These are phyloP conservation scores for Pyrrhura leucotis DNA, from an alignment of 2,797 vertebrate genomes.

Conservation along the genomic window DNA sequence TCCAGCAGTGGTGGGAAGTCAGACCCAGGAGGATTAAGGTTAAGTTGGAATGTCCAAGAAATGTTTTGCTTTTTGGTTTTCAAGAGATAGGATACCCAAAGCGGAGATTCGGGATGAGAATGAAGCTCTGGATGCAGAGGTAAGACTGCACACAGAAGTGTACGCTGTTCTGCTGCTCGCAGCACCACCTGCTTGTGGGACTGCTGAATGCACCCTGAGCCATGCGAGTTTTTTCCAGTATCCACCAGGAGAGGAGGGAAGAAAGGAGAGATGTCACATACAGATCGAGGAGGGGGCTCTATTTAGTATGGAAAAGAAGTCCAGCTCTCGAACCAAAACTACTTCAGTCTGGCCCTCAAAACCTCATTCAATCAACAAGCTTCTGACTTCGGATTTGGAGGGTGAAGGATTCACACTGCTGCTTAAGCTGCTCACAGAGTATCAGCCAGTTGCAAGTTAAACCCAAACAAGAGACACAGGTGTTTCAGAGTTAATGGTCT, in stretches of 20 bases:
- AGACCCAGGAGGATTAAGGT: not conserved
- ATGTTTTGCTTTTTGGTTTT: not conserved
- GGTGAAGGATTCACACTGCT: not conserved
- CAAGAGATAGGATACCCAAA: not conserved
- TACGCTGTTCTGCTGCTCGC: not conserved
- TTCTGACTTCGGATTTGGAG: not conserved
- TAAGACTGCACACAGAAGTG: not conserved
- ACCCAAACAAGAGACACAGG: slow-evolving; percentile 16
- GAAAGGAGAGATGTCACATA: not conserved
- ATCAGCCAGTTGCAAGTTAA: not conserved
- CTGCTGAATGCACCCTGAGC: not conserved
- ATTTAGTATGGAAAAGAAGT: not conserved
- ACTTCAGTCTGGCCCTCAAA: not conserved
- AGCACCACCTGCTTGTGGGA: slow-evolving; percentile 30
- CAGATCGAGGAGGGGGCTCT: not conserved
- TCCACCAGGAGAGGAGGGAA: not conserved
- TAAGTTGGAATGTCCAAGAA: not conserved
- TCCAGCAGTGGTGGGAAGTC: fast-evolving
- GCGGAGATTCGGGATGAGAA: not conserved
- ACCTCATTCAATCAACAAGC: not conserved
- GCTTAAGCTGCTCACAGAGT: not conserved
- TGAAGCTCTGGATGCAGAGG: not conserved
- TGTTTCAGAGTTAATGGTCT: slow-evolving; percentile 9
- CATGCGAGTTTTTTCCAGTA: not conserved
- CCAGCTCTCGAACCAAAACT: not conserved